A percentile compares a stretch with the other conserved stretches of the same genome.
Conservation (phyloP, 2,888 invertebrate genomes). For the Endomychus coccineus region DNA sequence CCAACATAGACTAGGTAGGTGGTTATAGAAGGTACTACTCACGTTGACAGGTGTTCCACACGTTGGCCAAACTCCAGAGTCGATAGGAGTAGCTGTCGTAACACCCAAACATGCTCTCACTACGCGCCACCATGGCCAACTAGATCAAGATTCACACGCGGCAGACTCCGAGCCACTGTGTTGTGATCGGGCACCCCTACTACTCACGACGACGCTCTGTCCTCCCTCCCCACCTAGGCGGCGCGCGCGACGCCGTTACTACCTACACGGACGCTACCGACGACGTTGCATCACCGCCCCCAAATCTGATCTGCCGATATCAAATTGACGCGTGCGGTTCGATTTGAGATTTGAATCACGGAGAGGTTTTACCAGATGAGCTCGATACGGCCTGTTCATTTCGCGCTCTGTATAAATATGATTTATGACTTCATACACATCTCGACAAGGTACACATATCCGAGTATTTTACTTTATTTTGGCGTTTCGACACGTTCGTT, state of each 20-base stretch:
- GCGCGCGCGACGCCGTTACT: slow-evolving; percentile 25
- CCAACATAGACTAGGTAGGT: too few relatives aligned
- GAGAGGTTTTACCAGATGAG: neutral
- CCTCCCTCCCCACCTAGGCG: slow-evolving; percentile 13
- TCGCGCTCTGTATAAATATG: too few relatives aligned
- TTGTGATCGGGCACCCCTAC: slow-evolving; percentile 29
- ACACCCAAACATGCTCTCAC: slow-evolving; percentile 68
- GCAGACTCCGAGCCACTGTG: slow-evolving; percentile 32
- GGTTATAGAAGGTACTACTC: slow-evolving; percentile 45
- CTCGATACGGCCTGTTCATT: too few relatives aligned
- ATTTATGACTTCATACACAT: too few relatives aligned
- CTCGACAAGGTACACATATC: too few relatives aligned
- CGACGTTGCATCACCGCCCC: slow-evolving; percentile 36
- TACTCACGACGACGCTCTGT: slow-evolving; percentile 26
- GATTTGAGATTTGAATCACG: slow-evolving; percentile 22
- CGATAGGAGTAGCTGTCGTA: slow-evolving; percentile 71
- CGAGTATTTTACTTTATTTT: too few relatives aligned
- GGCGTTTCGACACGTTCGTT: too few relatives aligned
- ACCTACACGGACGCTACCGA: slow-evolving; percentile 28
- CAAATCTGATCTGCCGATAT: slow-evolving; percentile 32
- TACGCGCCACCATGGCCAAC: slow-evolving; percentile 77
- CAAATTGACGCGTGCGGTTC: slow-evolving; percentile 36
- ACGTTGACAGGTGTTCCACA: slow-evolving; percentile 69
- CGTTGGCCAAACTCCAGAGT: slow-evolving; percentile 70
- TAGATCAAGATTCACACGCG: slow-evolving; percentile 42